Conservation (phyloP, 2,888 invertebrate genomes). For the Beris chalybata region DNA sequence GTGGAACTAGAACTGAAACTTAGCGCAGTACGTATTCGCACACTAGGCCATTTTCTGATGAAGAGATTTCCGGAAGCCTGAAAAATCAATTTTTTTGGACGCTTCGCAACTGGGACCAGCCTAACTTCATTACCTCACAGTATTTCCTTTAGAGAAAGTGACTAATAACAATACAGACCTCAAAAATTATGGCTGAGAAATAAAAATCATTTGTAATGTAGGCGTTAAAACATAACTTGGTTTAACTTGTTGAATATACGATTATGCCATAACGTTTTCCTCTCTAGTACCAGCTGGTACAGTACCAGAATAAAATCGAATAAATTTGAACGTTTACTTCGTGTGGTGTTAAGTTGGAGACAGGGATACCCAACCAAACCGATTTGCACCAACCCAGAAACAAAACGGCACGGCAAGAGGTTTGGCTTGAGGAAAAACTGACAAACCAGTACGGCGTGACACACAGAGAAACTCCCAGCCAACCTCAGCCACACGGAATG, state of each 20-base stretch:
- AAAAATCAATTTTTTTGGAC: no score
- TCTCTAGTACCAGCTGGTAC: not conserved
- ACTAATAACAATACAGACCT: constrained; percentile 26
- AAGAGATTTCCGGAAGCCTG: no score
- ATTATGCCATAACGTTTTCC: not conserved
- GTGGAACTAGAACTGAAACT: no score
- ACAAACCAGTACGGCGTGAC: constrained; percentile 8
- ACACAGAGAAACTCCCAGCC: constrained; percentile 18
- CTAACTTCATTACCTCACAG: no score
- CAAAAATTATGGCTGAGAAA: constrained; percentile 17
- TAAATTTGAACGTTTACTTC: not conserved
- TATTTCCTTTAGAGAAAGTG: constrained; percentile 15
- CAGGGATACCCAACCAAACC: no score
- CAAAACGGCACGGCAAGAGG: not conserved
- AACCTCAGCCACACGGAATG: constrained; percentile 19
- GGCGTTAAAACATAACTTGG: constrained; percentile 24
- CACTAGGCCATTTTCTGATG: no score
- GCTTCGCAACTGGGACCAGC: no score
- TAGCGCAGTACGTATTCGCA: no score
- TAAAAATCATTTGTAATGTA: constrained; percentile 7
- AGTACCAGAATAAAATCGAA: not conserved
- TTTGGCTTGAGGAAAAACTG: not conserved
- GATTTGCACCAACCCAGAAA: not conserved
- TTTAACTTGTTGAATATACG: constrained; percentile 19
- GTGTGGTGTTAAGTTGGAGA: not conserved